Conservation (phyloP, 2,888 invertebrate species). For the Oeneis ivallda region DNA sequence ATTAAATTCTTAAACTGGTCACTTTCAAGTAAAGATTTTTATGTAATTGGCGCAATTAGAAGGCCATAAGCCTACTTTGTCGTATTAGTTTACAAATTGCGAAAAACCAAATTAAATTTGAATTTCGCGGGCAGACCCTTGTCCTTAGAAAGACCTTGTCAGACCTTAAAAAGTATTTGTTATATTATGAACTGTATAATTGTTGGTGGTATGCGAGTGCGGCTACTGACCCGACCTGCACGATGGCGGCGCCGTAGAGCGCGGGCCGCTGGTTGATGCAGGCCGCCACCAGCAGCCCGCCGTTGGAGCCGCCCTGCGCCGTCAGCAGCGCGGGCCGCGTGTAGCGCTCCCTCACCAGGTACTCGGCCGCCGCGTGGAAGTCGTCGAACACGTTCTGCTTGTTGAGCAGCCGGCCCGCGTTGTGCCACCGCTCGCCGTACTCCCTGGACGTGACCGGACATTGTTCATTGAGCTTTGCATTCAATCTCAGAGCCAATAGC, state of each 20-base stretch:
- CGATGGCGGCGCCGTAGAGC: constrained; percentile 94
- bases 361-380: constrained; percentile 95
- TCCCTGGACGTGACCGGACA: constrained; percentile 82
- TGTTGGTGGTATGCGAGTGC: not conserved
- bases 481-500: not conserved
- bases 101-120: too few species aligned
- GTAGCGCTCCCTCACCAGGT: constrained; percentile 90
- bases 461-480: too few species aligned
- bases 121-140: too few species aligned
- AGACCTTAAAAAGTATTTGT: too few species aligned
- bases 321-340: constrained; percentile 88
- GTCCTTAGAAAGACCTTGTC: too few species aligned
- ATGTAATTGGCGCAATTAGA: too few species aligned
- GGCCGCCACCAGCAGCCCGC: constrained; percentile 97
- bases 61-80: too few species aligned
- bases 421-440: constrained; percentile 99
- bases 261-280: constrained; percentile 97
- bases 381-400: constrained; percentile 99
- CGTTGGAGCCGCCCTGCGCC: constrained; percentile 98
- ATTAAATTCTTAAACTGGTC: too few species aligned
- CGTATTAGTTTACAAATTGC: too few species aligned
- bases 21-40: too few species aligned
- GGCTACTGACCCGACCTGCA: constrained; percentile 93
- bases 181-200: too few species aligned
- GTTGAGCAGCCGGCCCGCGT: constrained; percentile 92